Evolutionary conservation across 2,888 invertebrate species (phyloP).

Genomic region (Callinectes sapidus): DNA sequence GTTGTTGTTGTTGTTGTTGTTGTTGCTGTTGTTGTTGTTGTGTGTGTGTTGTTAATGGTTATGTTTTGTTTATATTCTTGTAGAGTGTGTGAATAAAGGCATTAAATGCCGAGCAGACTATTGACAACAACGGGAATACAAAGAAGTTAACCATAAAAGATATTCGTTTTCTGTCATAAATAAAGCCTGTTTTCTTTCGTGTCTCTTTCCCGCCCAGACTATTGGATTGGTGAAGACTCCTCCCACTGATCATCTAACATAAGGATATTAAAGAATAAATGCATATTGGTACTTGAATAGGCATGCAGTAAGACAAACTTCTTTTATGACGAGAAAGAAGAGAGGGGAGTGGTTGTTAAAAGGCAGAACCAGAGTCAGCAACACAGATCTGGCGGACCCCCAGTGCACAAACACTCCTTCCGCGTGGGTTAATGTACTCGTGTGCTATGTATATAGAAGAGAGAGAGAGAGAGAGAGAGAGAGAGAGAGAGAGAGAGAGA

Average conservation of each 20-base stretch:
- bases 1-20: too few relatives aligned
- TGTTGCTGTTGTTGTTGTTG: too few relatives aligned
- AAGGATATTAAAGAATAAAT: background rate
- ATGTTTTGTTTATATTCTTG: too few relatives aligned
- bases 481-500: background rate
- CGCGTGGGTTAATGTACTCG: constrained; percentile 7
- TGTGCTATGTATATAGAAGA: background rate
- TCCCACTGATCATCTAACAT: background rate
- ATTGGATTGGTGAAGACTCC: background rate
- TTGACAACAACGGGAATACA: background rate
- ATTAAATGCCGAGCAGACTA: background rate
- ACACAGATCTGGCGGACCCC: constrained; percentile 5
- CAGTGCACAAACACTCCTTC: constrained; percentile 14
- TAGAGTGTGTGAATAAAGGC: background rate
- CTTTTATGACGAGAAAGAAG: background rate
- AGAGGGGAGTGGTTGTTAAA: background rate
- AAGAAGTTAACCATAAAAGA: background rate
- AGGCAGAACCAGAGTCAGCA: background rate
- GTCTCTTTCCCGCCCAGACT: background rate
- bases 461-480: background rate
- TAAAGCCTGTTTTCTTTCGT: background rate
- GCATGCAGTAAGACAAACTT: background rate
- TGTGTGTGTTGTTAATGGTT: too few relatives aligned
- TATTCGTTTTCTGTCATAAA: background rate
- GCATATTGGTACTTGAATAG: background rate